phyloP scores from a whole-genome alignment of 2,113 vertebrate species.

The Symphodus melops region DNA sequence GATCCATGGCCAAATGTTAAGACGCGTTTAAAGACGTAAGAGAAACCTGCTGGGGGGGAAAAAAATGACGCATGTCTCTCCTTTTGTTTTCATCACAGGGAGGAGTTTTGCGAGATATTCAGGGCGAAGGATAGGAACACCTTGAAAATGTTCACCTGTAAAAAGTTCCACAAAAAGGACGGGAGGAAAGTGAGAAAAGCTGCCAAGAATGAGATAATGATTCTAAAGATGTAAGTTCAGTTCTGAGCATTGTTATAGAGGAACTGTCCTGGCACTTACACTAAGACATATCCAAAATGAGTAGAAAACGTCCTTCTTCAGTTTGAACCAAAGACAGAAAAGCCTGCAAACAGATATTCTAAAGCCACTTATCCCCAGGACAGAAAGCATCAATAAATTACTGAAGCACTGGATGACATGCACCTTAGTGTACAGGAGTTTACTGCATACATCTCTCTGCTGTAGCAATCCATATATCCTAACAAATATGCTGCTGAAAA shows the following conservation, averaged over 20 bases:
- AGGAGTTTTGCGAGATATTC: conserved; percentile 99
- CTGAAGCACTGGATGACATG: no score
- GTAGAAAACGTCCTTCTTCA: conserved; percentile 3
- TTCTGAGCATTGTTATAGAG: conserved; percentile 10
- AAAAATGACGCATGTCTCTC: not conserved
- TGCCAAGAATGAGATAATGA: conserved; percentile 98
- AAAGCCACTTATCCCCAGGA: no score
- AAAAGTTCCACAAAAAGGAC: conserved; percentile 98
- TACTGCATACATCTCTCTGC: no score
- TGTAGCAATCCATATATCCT: no score
- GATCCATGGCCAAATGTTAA: not conserved
- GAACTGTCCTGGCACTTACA: not conserved
- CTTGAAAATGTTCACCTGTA: conserved; percentile 97
- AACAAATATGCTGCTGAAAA: not conserved
- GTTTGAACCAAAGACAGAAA: conserved; percentile 3
- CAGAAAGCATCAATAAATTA: not conserved
- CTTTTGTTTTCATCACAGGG: conserved; percentile 80
- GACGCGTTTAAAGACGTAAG: rapidly evolving
- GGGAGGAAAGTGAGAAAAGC: conserved; percentile 98
- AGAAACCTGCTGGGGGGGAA: not conserved
- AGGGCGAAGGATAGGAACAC: conserved; percentile 97
- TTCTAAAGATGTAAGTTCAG: conserved; percentile 95
- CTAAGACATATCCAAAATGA: not conserved
- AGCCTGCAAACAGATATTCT: not conserved
- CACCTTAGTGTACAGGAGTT: no score